A percentile compares a stretch with the other conserved stretches of the same genome.
Conservation (phyloP, 2,888 invertebrate genomes). For the Nemurella pictetii region DNA sequence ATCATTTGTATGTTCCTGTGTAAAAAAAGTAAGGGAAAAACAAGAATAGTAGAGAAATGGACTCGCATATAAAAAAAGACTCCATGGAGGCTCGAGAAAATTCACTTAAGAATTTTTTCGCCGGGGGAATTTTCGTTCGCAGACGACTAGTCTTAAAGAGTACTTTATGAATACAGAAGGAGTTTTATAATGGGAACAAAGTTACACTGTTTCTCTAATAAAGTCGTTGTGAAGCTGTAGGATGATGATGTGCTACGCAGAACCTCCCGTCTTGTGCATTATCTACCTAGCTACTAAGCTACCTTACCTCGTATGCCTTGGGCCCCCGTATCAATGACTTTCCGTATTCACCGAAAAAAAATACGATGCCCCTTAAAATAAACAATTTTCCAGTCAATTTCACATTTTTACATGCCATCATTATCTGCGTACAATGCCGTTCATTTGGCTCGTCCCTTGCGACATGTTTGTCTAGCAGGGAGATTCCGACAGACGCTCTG, state of each 20-base stretch:
- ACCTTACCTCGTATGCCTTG: neutral
- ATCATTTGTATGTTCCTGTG: conserved; percentile 39
- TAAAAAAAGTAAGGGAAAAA: conserved; percentile 25
- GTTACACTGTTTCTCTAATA: conserved; percentile 18
- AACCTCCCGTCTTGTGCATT: neutral
- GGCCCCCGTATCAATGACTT: neutral
- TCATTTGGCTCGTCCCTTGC: neutral
- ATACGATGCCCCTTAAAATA: neutral
- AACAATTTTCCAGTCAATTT: neutral
- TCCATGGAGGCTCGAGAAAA: conserved; percentile 35
- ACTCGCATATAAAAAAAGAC: conserved; percentile 32
- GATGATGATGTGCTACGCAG: neutral
- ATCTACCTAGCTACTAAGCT: neutral
- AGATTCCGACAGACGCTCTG: neutral
- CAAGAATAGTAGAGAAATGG: conserved; percentile 24
- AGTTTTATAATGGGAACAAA: conserved; percentile 7
- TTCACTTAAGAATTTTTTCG: conserved; percentile 35
- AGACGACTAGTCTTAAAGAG: conserved; percentile 20
- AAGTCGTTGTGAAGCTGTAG: neutral
- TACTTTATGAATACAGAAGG: conserved; percentile 27
- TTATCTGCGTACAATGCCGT: neutral
- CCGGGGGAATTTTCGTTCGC: conserved; percentile 12
- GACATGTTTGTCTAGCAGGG: neutral
- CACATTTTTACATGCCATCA: neutral
- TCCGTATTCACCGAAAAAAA: neutral